phyloP scores from a whole-genome alignment of 2,888 invertebrate genomes.

The Phasia obesa region DNA sequence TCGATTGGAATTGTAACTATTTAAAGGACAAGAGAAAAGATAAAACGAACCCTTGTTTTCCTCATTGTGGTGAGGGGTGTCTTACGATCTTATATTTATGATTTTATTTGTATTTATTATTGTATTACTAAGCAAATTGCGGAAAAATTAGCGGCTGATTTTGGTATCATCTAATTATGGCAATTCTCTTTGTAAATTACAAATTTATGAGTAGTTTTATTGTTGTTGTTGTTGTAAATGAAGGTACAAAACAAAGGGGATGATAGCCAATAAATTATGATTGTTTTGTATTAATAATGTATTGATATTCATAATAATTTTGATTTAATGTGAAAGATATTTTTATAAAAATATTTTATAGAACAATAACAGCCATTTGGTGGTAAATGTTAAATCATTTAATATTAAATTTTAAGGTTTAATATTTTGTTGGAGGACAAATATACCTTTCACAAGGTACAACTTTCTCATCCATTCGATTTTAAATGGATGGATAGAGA shows the following conservation, averaged over 20 bases:
- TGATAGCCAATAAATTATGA: conserved; percentile 1
- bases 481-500: too few species aligned
- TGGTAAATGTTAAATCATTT: too few species aligned
- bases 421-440: too few species aligned
- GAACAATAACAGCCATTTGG: too few species aligned
- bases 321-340: not conserved
- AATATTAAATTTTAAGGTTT: too few species aligned
- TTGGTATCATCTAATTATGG: conserved; percentile 82
- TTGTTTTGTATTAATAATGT: not conserved
- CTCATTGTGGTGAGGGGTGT: conserved; percentile 3
- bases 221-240: not conserved
- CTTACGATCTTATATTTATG: conserved; percentile 54
- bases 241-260: not conserved
- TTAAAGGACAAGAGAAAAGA: conserved; percentile 19
- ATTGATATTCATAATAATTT: conserved; percentile 4
- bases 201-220: conserved; percentile 53
- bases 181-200: conserved; percentile 27
- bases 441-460: too few species aligned
- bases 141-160: conserved; percentile 84
- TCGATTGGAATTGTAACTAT: conserved; percentile 44
- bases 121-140: conserved; percentile 83
- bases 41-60: conserved; percentile 39
- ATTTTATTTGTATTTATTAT: conserved; percentile 78
- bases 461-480: too few species aligned
- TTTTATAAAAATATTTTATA: not conserved